These are phyloP conservation scores for Monopterus albus DNA, from an alignment of 2,113 vertebrate genomes.

Conservation along the genomic window DNA sequence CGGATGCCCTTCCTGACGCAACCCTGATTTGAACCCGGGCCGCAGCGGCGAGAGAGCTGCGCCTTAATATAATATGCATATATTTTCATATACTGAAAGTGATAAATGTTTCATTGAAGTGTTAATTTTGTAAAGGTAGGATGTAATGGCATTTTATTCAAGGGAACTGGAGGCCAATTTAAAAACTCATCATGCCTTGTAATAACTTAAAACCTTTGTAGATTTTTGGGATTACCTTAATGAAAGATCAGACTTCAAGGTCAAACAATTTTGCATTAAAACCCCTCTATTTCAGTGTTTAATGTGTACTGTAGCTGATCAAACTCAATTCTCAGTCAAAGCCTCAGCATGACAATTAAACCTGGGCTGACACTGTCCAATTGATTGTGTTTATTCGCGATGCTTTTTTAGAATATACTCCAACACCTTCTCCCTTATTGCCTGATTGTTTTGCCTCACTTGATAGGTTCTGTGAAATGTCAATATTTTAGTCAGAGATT, in stretches of 20 bases:
- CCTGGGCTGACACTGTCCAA: conserved; percentile 54
- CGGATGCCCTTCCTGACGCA: no score
- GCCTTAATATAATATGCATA: no score
- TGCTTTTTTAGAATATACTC: conserved; percentile 2
- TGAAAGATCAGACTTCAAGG: conserved; percentile 62
- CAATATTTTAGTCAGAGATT: conserved; percentile 82
- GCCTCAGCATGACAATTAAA: conserved; percentile 16
- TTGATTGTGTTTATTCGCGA: conserved; percentile 75
- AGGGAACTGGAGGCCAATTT: conserved; percentile 44
- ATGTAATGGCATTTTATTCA: conserved; percentile 52
- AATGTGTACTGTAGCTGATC: conserved; percentile 32
- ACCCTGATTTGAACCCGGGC: no score
- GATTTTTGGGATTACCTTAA: conserved; percentile 56
- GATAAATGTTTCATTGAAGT: conserved; percentile 17
- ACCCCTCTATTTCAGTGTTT: conserved; percentile 11
- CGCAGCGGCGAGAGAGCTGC: no score
- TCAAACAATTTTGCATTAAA: conserved; percentile 51
- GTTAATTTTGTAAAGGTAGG: conserved; percentile 3
- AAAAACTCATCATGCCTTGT: conserved; percentile 18
- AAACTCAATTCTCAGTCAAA: conserved; percentile 19
- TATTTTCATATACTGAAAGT: conserved; percentile 12
- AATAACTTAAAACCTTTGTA: conserved; percentile 44
- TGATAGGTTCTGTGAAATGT: conserved; percentile 64
- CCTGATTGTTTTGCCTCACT: conserved; percentile 69
- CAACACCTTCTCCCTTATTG: conserved; percentile 53